phyloP scores from a whole-genome alignment of 2,888 invertebrate species.

The Fragum whitleyi region DNA sequence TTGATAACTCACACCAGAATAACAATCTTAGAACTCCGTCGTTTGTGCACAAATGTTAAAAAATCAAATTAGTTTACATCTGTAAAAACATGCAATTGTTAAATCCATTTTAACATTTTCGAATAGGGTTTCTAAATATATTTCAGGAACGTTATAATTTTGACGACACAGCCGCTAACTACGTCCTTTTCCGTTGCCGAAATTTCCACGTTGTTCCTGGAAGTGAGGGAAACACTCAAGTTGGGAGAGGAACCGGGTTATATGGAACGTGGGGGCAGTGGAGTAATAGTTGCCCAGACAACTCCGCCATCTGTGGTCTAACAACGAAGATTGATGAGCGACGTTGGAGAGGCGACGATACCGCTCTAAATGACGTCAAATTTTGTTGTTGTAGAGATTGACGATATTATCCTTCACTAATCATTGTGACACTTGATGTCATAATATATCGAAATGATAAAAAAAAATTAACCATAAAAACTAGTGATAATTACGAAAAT shows the following conservation, averaged over 20 bases:
- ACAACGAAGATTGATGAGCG: constrained; percentile 27
- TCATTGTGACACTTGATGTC: too few species aligned
- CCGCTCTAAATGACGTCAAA: constrained; percentile 36
- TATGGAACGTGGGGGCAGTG: constrained; percentile 20
- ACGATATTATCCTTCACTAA: too few species aligned
- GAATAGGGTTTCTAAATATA: too few species aligned
- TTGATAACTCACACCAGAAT: too few species aligned
- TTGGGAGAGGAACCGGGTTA: constrained; percentile 6
- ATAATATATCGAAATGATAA: too few species aligned
- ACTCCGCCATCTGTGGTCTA: constrained; percentile 45
- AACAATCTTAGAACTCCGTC: too few species aligned
- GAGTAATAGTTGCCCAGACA: constrained; percentile 32
- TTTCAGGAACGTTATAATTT: not conserved
- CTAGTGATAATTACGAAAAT: too few species aligned
- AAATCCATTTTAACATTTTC: too few species aligned
- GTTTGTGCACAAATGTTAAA: too few species aligned
- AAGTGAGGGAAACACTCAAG: not conserved
- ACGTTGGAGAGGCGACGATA: constrained; percentile 27
- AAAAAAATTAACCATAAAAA: too few species aligned
- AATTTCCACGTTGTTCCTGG: constrained; percentile 22
- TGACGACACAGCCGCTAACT: constrained; percentile 33
- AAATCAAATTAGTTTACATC: too few species aligned
- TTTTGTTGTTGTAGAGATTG: constrained; percentile 33
- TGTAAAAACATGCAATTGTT: too few species aligned
- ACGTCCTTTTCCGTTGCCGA: constrained; percentile 39